Evolutionary conservation across 2,888 invertebrate genomes (phyloP), one percentile per base, ranked within the genome.

Genomic region (Stenotaenia linearis): DNA sequence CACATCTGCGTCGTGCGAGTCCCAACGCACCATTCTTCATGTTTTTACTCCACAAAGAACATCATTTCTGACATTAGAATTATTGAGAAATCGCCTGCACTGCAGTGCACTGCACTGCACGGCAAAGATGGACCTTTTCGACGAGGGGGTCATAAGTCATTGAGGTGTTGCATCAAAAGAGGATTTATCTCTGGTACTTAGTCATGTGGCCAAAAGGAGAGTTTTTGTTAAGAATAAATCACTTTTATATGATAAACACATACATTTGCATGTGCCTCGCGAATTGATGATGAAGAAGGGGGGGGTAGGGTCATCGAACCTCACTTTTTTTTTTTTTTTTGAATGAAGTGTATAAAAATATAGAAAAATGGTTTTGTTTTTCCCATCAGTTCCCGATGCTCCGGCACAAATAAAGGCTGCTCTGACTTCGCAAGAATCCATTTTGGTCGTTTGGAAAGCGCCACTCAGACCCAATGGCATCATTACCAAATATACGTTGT

Each of bases 391-490:
- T 81, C 97, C 97, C 50, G 96, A 96, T 88, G 92, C 95, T 12
- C 97, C 97, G 61, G 92, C 94, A 81, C 94, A 95, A 79, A 93
- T 97, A 6, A 97, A 97, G 87, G 95, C 97, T 18, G 88, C 96
- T 61, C 94, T 96, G 12, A 95, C 96, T 92, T 95, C 96, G 79
- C 90, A 91, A 28, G 95, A 94, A 85, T 93, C 96, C 6, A 96
- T 97, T 85, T 89, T 97, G 23, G 93, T 97, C 0, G 94, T 95
- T 79, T 98, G 98, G 98, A 91, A 94, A 84, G 93, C 95, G 82
- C 97, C 97, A 82, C 91, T 92, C 85, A 93, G 94, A 84, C 95
- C 96, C 78, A 97, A 97, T 85, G 98, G 98, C 45, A 91, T 96
- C 79, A 92, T 97, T 81, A 94, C 92, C 76, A 95, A 96, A 86